Base-by-base conservation (phyloP, 2,888 invertebrate genomes). In the Scaptomyza tumidula region DNA sequence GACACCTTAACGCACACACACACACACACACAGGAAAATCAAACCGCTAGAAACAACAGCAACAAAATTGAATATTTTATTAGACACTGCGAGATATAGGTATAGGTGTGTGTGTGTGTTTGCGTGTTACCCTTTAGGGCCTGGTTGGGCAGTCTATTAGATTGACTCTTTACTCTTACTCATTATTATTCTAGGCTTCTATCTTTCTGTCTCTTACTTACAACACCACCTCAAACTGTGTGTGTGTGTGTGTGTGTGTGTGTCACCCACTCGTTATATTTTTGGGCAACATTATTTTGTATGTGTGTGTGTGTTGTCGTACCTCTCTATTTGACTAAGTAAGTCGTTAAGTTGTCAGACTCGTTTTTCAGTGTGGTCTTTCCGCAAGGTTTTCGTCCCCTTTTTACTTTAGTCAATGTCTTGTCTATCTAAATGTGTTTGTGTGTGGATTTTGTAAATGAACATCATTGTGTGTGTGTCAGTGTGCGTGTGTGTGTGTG, bases 281-380 rank as follows among this genome's bases (percentile, higher is more conserved):
- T 75, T 75, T 75, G 67, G 66, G 69, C 63, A 70, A 80, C 73
- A 66, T 76, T 83, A 61, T 80, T 72, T 62, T 76, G 58, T 72
- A 63, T 76, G 39, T 39, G n/a, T 14, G 37, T 39, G n/a, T 39
- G 35, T 57, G 52, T 16, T 43, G 43, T 67, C 58, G 72, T 79
- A 81, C 68, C 80, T 75, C 81, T 78, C 58, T 69, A 65, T 83
- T 85, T 84, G 87, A 71, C 80, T 87, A 82, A 83, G 79, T 85
- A 88, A 88, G 88, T 82, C 83, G 86, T 84, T 88, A 82, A 79
- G 80, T 88, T 88, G 80, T 82, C 86, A 77, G 80, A 82, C 80
- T 88, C 78, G 78, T 67, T 75, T 75, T 78, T 78, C 78, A 75
- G 56, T 77, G 78, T 45, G 73, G 72, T 61, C 61, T 68, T 39